Evolutionary conservation across 2,113 vertebrate genomes (phyloP).

Genomic region (Sisor rabdophorus): DNA sequence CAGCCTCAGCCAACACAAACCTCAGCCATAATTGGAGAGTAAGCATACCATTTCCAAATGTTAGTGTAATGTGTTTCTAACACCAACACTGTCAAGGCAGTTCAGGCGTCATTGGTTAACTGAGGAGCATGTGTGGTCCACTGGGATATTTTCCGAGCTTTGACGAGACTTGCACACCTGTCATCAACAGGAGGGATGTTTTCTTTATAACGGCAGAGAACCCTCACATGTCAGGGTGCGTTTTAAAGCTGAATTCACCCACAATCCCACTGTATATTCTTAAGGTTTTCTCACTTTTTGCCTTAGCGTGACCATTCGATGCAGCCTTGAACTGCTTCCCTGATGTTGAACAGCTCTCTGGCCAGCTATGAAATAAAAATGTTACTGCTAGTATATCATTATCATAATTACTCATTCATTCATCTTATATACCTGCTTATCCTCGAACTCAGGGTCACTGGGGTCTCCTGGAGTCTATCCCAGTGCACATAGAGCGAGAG

Average conservation of each 20-base stretch:
- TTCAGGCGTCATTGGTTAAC: conserved; percentile 40
- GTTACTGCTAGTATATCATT: neutral
- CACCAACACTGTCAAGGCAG: conserved; percentile 50
- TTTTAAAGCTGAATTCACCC: neutral
- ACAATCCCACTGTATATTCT: neutral
- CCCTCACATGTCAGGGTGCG: conserved; percentile 36
- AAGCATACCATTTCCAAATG: conserved; percentile 60
- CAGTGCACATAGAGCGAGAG: no score
- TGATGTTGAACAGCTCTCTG: neutral
- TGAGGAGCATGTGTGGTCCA: conserved; percentile 46
- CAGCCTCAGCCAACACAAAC: conserved; percentile 55
- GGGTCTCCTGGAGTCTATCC: no score
- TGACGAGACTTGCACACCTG: conserved; percentile 58
- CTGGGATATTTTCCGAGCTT: conserved; percentile 56
- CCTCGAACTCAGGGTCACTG: no score
- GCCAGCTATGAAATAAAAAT: no score
- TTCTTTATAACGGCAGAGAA: conserved; percentile 24
- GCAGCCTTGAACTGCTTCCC: neutral
- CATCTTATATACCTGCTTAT: no score
- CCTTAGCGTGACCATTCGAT: neutral
- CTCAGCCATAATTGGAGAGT: conserved; percentile 54
- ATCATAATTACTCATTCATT: no score
- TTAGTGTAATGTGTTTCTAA: conserved; percentile 57
- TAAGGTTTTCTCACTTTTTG: neutral
- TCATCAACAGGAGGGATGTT: conserved; percentile 50